Evolutionary conservation across 2,888 invertebrate species (phyloP).

Genomic region (Pollenia griseotomentosa): DNA sequence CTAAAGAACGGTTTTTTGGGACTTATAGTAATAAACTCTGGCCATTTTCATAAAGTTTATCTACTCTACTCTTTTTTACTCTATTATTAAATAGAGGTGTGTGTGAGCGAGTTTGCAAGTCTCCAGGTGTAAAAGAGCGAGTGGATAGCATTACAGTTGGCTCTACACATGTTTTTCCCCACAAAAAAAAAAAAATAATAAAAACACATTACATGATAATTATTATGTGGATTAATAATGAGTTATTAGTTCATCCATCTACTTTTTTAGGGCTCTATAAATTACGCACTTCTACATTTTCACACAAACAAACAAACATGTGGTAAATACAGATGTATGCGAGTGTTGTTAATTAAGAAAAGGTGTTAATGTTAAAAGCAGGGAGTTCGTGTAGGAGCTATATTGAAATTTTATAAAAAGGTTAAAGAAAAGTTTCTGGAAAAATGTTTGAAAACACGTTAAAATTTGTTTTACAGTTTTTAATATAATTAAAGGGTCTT

Average conservation of each 20-base stretch:
- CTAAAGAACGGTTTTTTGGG: too few relatives aligned
- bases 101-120: background rate
- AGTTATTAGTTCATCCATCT: slow-evolving; percentile 66
- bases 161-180: background rate
- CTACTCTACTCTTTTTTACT: too few relatives aligned
- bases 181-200: background rate
- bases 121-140: slow-evolving; percentile 32
- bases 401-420: background rate
- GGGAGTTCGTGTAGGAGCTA: background rate
- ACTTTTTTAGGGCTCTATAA: slow-evolving; percentile 2
- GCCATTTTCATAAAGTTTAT: too few relatives aligned
- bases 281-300: background rate
- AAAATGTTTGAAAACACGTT: too few relatives aligned
- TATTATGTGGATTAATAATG: slow-evolving; percentile 65
- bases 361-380: background rate
- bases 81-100: too few relatives aligned
- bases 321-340: background rate
- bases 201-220: slow-evolving; percentile 43
- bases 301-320: background rate
- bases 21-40: too few relatives aligned
- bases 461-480: too few relatives aligned
- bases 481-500: too few relatives aligned
- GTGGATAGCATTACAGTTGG: background rate
- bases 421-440: background rate
- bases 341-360: background rate